Conservation (phyloP, 2,797 vertebrate genomes). For the Cetoscarus ocellatus region DNA sequence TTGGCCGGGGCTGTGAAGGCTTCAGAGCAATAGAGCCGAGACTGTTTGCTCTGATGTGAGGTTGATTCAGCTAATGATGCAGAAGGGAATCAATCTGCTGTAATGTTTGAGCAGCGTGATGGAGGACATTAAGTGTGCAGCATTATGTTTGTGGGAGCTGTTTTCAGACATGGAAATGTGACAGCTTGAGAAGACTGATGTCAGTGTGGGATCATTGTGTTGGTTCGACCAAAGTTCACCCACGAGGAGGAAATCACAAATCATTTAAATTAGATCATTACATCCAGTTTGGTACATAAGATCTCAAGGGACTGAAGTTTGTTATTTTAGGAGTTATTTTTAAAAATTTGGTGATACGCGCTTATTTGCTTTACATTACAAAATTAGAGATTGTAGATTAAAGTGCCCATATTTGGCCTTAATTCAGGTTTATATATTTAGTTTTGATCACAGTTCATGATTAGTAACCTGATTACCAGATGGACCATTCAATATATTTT, state of each 20-base stretch:
- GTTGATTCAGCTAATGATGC: constrained; percentile 62
- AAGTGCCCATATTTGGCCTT: too few species aligned
- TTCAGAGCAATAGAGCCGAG: constrained; percentile 27
- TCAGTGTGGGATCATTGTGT: constrained; percentile 1
- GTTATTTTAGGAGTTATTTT: too few species aligned
- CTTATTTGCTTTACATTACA: too few species aligned
- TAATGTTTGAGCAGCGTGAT: constrained; percentile 38
- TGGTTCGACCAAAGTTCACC: not conserved
- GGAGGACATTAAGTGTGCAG: constrained; percentile 25
- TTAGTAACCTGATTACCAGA: too few species aligned
- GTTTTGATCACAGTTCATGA: too few species aligned
- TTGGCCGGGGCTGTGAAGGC: constrained; percentile 26
- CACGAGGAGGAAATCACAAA: not conserved
- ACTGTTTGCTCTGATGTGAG: constrained; percentile 46
- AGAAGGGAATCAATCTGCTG: constrained; percentile 56
- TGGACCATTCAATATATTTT: too few species aligned
- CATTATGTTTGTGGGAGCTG: constrained; percentile 9
- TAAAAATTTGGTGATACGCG: not conserved
- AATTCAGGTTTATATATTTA: too few species aligned
- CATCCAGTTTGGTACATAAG: not conserved
- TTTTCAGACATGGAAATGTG: constrained; percentile 4
- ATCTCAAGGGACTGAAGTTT: not conserved
- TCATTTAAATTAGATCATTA: constrained; percentile 5
- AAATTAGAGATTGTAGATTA: too few species aligned
- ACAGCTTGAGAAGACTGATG: constrained; percentile 1